phyloP scores from a whole-genome alignment of 2,888 invertebrate genomes.

The Achlya flavicornis region DNA sequence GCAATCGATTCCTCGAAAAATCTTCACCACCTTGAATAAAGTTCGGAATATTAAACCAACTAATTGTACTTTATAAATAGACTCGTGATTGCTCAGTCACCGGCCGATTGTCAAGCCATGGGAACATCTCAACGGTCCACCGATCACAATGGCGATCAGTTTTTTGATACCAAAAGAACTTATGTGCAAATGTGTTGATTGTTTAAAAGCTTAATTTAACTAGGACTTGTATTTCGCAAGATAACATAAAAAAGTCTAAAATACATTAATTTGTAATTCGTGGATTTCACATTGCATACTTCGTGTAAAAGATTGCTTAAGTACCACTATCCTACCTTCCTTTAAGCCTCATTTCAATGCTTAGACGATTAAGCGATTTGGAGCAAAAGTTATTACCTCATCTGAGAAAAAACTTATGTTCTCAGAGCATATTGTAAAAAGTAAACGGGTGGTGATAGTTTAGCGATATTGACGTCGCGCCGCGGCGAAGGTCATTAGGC shows the following conservation, averaged over 20 bases:
- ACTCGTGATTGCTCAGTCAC: conserved; percentile 5
- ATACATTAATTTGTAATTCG: too few relatives aligned
- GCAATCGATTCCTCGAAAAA: conserved; percentile 89
- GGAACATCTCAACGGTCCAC: conserved; percentile 44
- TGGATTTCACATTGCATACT: too few relatives aligned
- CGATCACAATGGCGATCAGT: conserved; percentile 42
- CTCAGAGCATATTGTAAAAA: neutral
- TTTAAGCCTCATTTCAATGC: too few relatives aligned
- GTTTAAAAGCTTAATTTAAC: neutral
- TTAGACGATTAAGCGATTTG: neutral
- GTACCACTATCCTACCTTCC: too few relatives aligned
- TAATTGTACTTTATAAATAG: conserved; percentile 12
- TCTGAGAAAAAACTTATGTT: neutral
- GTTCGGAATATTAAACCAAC: conserved; percentile 2
- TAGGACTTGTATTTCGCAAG: neutral
- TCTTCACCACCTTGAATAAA: conserved; percentile 76
- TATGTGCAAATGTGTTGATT: neutral
- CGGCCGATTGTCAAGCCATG: conserved; percentile 37
- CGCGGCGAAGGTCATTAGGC: neutral
- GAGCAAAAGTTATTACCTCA: neutral
- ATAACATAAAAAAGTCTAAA: too few relatives aligned
- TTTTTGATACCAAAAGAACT: neutral
- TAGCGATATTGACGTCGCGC: neutral
- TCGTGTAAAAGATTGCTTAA: too few relatives aligned
- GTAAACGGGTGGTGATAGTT: neutral